phyloP scores from a whole-genome alignment of 2,113 vertebrate species.

The Chaetodon trifascialis region DNA sequence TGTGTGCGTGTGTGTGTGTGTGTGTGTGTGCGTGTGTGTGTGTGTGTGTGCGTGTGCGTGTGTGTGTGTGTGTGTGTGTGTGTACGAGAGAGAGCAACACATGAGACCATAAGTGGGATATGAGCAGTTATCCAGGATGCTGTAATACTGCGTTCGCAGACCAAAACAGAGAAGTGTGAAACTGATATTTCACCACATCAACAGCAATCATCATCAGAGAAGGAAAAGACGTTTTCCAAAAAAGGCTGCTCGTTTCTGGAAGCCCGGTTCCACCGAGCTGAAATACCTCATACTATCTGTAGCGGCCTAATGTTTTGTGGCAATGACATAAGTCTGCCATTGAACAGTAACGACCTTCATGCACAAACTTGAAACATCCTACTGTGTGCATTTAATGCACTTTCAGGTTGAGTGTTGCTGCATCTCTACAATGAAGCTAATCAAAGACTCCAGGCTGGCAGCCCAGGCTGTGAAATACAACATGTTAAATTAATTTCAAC shows the following conservation, averaged over 20 bases:
- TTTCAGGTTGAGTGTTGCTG: not conserved
- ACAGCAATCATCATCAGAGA: not conserved
- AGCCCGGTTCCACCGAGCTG: not conserved
- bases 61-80: slow-evolving; percentile 1
- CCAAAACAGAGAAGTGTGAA: not conserved
- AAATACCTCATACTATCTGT: not conserved
- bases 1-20: not conserved
- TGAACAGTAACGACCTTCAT: not conserved
- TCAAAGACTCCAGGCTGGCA: not conserved
- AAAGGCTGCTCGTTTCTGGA: not conserved
- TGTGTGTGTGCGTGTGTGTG: slow-evolving; percentile 3
- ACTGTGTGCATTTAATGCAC: not conserved
- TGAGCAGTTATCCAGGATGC: not conserved
- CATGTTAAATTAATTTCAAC: not conserved
- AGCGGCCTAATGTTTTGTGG: not conserved
- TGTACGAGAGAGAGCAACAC: not conserved
- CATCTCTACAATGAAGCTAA: not conserved
- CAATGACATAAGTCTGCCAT: not conserved
- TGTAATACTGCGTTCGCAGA: not conserved
- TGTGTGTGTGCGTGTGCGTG: no score
- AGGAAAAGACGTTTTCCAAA: not conserved
- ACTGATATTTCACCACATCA: not conserved
- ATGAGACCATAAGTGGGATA: not conserved
- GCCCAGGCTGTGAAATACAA: not conserved
- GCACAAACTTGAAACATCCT: not conserved